Base-by-base conservation (phyloP, 1,140 invertebrate species). In the Drosophila gunungcola region DNA sequence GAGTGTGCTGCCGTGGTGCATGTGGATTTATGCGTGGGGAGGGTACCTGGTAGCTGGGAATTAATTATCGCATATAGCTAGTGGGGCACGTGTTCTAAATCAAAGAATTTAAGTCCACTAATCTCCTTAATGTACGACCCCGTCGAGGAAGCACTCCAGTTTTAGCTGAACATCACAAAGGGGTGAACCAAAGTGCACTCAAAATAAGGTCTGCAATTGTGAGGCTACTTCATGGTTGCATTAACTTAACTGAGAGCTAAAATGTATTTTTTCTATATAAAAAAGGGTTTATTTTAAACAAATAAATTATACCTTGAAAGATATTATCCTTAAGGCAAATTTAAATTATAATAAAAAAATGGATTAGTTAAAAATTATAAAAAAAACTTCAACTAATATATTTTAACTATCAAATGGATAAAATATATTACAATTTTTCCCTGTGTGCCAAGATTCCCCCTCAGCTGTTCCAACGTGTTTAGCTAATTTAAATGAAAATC, bases 401-500 rank as follows among this genome's bases (percentile, higher is more conserved):
- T 21, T 21, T 21, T 21, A 21, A 21, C 16, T 21, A 1, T 21
- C 16, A 21, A 21, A 21, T 21, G 1, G 16, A 21, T 1, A 21
- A 21, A 21, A 21, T 21, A 21, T 21, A 21, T 21, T 21, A 21
- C 0, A 21, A 21, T 21, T 56, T 42, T 9, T 56, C 4, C 4
- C 27, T 0, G 54, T 62, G 54, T 38, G 29, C 6, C 12, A 7
- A 60, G 53, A 25, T 42, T 25, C 29, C 27, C 27, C 36, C 12
- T 2, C 49, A 61, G 55, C 32, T 41, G 38, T 46, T 56, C 72
- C 63, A 68, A 75, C 62, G 69, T 83, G 73, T 86, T 86, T 82
- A 82, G 82, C 70, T 88, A 86, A 86, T 86, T 88, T 82, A 86
- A 86, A 85, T 73, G 52, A 86, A 86, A 86, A 79, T 65, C 69